Base-by-base conservation (phyloP, 2,797 vertebrate species). In the Lateolabrax maculatus region DNA sequence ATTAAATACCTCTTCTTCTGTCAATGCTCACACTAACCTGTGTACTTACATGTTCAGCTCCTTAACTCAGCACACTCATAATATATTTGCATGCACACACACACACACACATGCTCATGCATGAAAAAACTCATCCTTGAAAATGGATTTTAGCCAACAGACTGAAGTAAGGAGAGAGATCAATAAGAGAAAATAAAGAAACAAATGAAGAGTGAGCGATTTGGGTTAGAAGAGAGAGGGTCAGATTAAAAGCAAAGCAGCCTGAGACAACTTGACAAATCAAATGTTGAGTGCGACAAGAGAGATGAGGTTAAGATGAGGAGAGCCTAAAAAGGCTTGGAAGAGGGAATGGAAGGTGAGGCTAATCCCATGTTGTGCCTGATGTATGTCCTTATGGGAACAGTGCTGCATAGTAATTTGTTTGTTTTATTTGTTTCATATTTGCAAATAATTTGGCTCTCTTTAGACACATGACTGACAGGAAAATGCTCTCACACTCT, bases 121-220 rank as follows among this genome's bases (percentile, higher is more conserved):
- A 49, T 0, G 13, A 65, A n/a, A n/a, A n/a, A n/a, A 41, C 25
- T 23, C 67, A 52, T 67, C 23, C 31, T 69, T 41, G 15, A 51
- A 65, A 70, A 67, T 23, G 18, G 71, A 65, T 75, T 66, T 44
- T 51, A 66, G 61, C 56, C 64, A 48, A 34, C 37, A 49, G 58
- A 71, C 43, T 61, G 19, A 67, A 61, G 6, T 25, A 23, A 29
- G 18, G 23, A 37, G 19, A 36, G 18, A 43, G 34, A 53, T 80
- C 61, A 75, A 49, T 61, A 37, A 37, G 16, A 57, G 49, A 79
- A n/a, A n/a, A 63, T 49, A 71, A 71, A 81, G 34, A 52, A 62
- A 55, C 9, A 23, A 53, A 52, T 39, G 53, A 66, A 23, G 41
- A 62, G 52, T 53, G 25, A 53, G 44, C 2, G 11, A 9, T 58